phyloP scores from a whole-genome alignment of 2,797 vertebrate genomes.

The Leptodactylus fallax region DNA sequence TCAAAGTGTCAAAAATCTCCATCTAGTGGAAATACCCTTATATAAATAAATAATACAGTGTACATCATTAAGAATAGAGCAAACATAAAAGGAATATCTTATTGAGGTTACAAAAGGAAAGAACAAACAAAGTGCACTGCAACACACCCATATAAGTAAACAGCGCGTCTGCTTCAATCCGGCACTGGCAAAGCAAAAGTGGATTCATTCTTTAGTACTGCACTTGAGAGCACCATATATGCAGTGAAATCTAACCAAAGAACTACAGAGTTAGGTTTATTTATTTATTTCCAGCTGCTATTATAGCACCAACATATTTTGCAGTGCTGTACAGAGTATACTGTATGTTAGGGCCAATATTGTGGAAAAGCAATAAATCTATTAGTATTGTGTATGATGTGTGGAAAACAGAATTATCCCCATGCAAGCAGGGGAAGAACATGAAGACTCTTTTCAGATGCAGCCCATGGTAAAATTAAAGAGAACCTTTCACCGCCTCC shows the following conservation, averaged over 20 bases:
- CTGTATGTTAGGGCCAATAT: too few species aligned
- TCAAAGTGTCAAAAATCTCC: neutral
- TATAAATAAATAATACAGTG: constrained; percentile 3
- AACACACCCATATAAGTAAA: constrained; percentile 54
- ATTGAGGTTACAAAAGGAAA: constrained; percentile 39
- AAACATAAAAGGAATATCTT: constrained; percentile 44
- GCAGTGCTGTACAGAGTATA: too few species aligned
- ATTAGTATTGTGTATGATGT: too few species aligned
- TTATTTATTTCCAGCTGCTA: neutral
- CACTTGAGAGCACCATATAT: neutral
- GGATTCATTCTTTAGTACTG: neutral
- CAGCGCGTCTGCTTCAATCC: constrained; percentile 4
- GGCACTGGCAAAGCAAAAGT: neutral
- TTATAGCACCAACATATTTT: neutral
- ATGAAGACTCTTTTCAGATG: too few species aligned
- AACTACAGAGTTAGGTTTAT: neutral
- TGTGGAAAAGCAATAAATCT: too few species aligned
- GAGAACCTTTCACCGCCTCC: too few species aligned
- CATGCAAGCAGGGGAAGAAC: too few species aligned
- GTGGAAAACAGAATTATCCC: too few species aligned
- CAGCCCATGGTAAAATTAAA: too few species aligned
- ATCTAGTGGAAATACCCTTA: neutral
- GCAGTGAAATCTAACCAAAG: neutral
- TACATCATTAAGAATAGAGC: constrained; percentile 5
- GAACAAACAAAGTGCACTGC: constrained; percentile 35